Evolutionary conservation across 2,113 vertebrate species (phyloP).

Genomic region (Butorides virescens): DNA sequence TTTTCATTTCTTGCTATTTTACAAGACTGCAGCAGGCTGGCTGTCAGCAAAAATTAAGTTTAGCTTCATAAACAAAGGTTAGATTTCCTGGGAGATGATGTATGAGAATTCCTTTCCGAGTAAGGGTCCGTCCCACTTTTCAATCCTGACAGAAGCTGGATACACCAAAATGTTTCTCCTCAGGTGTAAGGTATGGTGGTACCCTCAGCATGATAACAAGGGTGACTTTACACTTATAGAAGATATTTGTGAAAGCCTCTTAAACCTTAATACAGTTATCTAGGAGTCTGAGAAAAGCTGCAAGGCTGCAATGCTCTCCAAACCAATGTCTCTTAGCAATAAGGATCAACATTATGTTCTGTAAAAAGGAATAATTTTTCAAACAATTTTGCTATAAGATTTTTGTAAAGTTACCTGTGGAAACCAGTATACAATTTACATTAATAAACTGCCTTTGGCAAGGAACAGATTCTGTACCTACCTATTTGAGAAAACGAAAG

Average conservation of each 20-base stretch:
- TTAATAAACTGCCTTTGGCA: neutral
- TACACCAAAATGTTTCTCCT: neutral
- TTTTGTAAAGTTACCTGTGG: neutral
- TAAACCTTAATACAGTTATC: neutral
- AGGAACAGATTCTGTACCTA: neutral
- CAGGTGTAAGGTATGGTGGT: neutral
- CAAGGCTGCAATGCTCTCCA: neutral
- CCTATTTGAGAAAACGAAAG: neutral
- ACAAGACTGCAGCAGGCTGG: neutral
- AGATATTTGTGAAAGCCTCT: neutral
- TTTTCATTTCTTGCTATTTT: neutral
- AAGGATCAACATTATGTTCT: neutral
- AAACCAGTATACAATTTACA: neutral
- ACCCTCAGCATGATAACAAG: neutral
- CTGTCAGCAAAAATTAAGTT: constrained; percentile 11
- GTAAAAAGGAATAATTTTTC: neutral
- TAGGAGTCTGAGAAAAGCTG: neutral
- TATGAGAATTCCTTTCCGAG: neutral
- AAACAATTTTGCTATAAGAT: neutral
- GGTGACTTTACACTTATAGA: neutral
- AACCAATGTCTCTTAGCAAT: neutral
- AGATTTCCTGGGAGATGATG: neutral
- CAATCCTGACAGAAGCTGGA: neutral
- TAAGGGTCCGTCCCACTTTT: neutral
- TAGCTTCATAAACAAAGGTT: neutral